phyloP scores from a whole-genome alignment of 2,797 vertebrate species.

The Sarcophilus harrisii region DNA sequence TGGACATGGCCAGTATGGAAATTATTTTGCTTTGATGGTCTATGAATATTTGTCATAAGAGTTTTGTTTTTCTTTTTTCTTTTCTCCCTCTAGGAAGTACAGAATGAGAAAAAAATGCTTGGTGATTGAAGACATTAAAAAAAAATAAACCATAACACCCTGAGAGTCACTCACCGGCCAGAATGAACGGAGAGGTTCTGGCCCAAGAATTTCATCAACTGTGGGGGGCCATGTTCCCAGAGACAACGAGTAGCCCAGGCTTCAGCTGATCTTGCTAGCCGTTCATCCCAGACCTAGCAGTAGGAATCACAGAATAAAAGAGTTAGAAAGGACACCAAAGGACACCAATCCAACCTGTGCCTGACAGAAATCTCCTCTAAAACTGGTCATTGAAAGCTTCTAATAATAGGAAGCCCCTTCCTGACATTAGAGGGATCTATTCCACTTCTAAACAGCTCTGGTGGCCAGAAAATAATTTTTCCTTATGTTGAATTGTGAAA shows the following conservation, averaged over 20 bases:
- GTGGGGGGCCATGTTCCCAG: slow-evolving; percentile 92
- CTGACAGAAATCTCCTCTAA: not conserved
- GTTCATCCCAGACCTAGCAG: slow-evolving; percentile 91
- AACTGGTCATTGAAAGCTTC: not conserved
- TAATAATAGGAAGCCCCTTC: not conserved
- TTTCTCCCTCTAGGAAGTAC: not conserved
- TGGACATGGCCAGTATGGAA: not conserved
- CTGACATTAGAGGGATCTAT: not conserved
- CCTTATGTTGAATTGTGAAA: not conserved
- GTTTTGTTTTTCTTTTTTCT: not conserved
- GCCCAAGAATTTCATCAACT: slow-evolving; percentile 89
- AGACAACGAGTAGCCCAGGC: slow-evolving; percentile 91
- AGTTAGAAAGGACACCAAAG: not conserved
- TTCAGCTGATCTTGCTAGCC: slow-evolving; percentile 89
- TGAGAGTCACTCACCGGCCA: slow-evolving; percentile 87
- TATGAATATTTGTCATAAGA: not conserved
- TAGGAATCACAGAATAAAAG: slow-evolving; percentile 6
- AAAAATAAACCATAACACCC: not conserved
- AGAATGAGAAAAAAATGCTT: not conserved
- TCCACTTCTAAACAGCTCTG: not conserved
- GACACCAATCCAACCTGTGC: not conserved
- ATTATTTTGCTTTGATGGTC: not conserved
- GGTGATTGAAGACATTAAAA: not conserved
- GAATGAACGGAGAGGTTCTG: slow-evolving; percentile 93
- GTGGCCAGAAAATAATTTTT: not conserved